phyloP scores from a whole-genome alignment of 2,888 invertebrate species.

The Hesperia comma region DNA sequence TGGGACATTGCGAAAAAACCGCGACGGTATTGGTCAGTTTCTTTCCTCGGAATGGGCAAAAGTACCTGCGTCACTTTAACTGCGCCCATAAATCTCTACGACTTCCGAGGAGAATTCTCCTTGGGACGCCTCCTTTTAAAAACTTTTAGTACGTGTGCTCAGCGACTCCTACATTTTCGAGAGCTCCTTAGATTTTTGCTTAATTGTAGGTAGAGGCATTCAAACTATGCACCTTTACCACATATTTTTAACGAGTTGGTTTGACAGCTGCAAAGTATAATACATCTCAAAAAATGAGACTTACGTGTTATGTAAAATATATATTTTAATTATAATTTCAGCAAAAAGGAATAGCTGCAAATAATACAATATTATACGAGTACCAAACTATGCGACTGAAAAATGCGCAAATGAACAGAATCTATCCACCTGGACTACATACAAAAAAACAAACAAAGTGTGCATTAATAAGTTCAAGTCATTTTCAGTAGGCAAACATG shows the following conservation, averaged over 20 bases:
- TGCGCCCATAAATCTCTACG: slow-evolving; percentile 72
- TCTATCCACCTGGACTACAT: too few relatives aligned
- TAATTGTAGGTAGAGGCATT: slow-evolving; percentile 14
- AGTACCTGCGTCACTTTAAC: slow-evolving; percentile 78
- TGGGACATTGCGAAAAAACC: slow-evolving; percentile 23
- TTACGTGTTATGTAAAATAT: too few relatives aligned
- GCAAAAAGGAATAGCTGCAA: too few relatives aligned
- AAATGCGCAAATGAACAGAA: too few relatives aligned
- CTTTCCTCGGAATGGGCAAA: slow-evolving; percentile 52
- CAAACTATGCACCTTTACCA: background rate
- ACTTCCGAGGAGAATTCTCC: slow-evolving; percentile 75
- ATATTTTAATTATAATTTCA: too few relatives aligned
- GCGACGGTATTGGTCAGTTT: slow-evolving; percentile 63
- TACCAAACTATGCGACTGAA: too few relatives aligned
- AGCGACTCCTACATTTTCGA: slow-evolving; percentile 62
- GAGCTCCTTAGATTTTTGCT: slow-evolving; percentile 47
- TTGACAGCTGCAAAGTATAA: too few relatives aligned
- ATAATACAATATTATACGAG: too few relatives aligned
- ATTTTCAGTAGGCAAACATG: background rate
- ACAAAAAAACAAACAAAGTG: too few relatives aligned
- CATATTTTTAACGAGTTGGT: too few relatives aligned
- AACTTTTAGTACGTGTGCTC: slow-evolving; percentile 71
- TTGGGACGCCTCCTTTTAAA: slow-evolving; percentile 60
- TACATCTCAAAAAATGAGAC: too few relatives aligned
- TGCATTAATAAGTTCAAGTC: background rate